A percentile compares a stretch with the other conserved stretches of the same genome.
These are phyloP conservation scores for Myocastor coypus DNA, from an alignment of 2,113 vertebrate genomes.

Conservation along the genomic window DNA sequence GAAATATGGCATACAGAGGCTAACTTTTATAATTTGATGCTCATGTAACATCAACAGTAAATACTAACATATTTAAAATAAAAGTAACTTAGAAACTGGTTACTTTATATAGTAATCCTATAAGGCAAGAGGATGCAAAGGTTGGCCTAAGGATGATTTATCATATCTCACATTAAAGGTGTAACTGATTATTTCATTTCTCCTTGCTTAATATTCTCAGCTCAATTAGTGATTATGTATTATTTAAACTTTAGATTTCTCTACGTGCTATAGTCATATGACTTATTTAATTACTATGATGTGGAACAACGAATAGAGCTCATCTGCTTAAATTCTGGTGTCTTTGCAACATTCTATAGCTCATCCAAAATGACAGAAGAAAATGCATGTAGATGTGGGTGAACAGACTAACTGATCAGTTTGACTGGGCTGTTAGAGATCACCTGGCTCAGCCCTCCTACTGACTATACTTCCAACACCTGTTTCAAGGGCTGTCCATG, in stretches of 20 bases:
- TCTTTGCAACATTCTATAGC: background rate
- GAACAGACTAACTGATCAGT: background rate
- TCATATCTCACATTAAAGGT: constrained; percentile 33
- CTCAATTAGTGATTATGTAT: background rate
- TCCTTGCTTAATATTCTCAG: background rate
- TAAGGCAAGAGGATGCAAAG: constrained; percentile 29
- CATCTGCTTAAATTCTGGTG: background rate
- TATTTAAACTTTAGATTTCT: background rate
- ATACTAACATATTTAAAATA: constrained; percentile 71
- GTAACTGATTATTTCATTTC: constrained; percentile 19
- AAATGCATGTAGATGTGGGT: background rate
- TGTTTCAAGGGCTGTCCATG: background rate
- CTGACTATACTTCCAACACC: constrained; percentile 7
- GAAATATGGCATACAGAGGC: constrained; percentile 57
- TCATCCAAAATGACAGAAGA: background rate
- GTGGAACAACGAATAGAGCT: background rate
- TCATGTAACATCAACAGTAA: constrained; percentile 65
- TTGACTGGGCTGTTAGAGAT: background rate
- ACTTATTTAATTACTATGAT: background rate
- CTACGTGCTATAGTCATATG: background rate
- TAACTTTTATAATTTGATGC: constrained; percentile 66
- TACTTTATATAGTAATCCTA: constrained; percentile 56
- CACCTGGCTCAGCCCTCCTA: background rate
- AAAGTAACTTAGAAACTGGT: constrained; percentile 62
- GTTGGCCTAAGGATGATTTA: constrained; percentile 32